These are phyloP conservation scores for Papilio polyxenes DNA, from an alignment of 1,140 invertebrate species.

Conservation along the genomic window DNA sequence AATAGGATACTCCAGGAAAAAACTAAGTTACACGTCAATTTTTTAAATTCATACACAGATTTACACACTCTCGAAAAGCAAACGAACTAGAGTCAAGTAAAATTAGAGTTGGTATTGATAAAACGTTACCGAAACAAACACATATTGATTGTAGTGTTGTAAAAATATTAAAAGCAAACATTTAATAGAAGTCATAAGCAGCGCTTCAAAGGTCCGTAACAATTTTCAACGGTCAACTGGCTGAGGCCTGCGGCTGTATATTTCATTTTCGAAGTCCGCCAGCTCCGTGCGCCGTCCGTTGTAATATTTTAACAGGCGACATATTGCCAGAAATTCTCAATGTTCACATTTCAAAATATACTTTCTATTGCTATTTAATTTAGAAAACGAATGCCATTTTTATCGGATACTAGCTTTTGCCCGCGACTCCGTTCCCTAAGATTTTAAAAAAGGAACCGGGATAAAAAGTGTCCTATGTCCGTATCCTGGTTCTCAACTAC, in stretches of 20 bases:
- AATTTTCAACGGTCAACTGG: conserved; percentile 21
- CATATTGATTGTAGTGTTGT: neutral
- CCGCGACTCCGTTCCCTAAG: too few species aligned
- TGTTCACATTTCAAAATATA: conserved; percentile 7
- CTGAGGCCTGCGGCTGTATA: neutral
- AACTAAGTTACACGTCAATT: too few species aligned
- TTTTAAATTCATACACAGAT: too few species aligned
- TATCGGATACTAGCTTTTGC: too few species aligned
- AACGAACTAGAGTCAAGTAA: neutral
- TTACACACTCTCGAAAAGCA: neutral
- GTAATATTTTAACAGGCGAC: conserved; percentile 13
- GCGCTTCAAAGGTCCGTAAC: neutral
- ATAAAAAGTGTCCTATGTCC: too few species aligned
- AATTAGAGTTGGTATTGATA: neutral
- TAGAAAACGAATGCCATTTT: neutral
- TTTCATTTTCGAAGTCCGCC: conserved; percentile 5
- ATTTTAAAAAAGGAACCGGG: too few species aligned
- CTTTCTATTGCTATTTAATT: neutral
- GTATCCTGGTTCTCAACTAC: too few species aligned
- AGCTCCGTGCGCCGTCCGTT: neutral
- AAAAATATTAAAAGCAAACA: conserved; percentile 13
- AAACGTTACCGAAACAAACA: neutral
- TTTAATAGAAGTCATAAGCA: conserved; percentile 5
- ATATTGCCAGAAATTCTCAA: conserved; percentile 15
- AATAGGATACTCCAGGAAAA: too few species aligned